These are phyloP conservation scores for Montipora sp. DNA, from an alignment of 64 coral and sea anemone genomes.

Conservation along the genomic window DNA sequence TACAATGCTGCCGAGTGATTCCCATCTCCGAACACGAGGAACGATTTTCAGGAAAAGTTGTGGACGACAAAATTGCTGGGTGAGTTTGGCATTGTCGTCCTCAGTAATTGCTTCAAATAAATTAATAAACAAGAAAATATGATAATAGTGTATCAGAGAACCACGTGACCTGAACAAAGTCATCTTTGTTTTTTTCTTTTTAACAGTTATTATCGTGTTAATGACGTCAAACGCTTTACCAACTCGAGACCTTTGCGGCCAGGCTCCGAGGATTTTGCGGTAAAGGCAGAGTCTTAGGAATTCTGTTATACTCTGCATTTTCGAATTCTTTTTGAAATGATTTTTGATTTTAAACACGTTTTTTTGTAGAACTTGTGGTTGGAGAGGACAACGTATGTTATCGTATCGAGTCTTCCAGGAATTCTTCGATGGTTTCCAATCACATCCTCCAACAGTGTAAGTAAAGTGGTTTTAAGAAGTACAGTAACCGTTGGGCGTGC, in stretches of 20 bases:
- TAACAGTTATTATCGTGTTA: constrained; percentile 76
- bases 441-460: constrained; percentile 81
- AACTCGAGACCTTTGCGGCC: constrained; percentile 83
- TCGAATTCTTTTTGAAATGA: not conserved
- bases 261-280: constrained; percentile 89
- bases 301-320: too few relatives aligned
- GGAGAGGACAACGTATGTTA: constrained; percentile 81
- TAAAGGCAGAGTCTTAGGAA: not conserved
- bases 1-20: constrained; percentile 80
- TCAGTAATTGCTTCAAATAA: too few relatives aligned
- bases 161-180: not conserved
- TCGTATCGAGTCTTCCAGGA: constrained; percentile 79
- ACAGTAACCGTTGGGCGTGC: not conserved
- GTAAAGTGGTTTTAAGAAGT: not conserved
- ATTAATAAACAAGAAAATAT: too few relatives aligned
- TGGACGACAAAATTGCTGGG: constrained; percentile 84
- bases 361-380: constrained; percentile 85
- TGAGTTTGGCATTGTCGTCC: not conserved
- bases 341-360: not conserved
- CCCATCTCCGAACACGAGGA: constrained; percentile 77
- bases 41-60: constrained; percentile 69
- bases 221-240: constrained; percentile 78
- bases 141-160: too few relatives aligned
- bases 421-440: constrained; percentile 96
- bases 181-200: constrained; percentile 3